Base-by-base conservation (phyloP, 2,888 invertebrate genomes). In the Agrilus mali region DNA sequence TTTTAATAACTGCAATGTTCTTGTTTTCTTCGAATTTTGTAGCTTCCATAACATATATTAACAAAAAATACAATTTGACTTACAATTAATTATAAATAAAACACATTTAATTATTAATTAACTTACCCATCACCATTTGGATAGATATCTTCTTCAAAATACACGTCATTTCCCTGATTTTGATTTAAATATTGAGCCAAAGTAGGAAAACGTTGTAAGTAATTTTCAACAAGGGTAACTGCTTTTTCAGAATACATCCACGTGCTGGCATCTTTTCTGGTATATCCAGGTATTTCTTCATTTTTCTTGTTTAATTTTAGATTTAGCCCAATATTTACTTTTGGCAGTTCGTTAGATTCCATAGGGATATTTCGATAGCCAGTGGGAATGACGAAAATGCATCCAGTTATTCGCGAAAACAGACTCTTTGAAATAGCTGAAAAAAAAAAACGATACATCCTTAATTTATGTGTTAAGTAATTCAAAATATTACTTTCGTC, bases 201-300 rank as follows among this genome's bases (percentile, higher is more conserved):
- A 13, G 79, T 77, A 0, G 90, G 88, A 66, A 78, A 94, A 46
- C 74, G 68, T 0, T 66, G 58, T 49, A 78, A 75, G 65, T 90
- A 97, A 2, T 70, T 67, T n/a, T 67, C 61, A 10, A 96, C 75
- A 1, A 88, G 65, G 1, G 79, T 71, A 1, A 87, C 61, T 32
- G 86, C 78, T 53, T 84, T 82, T 14, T 72, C 64, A 1, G 94
- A 88, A 65, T 94, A 95, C 16, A 75, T 67, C 95, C 95, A 96
- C 35, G 72, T 59, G 55, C 70, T 74, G n/a, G 72, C 71, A 0
- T 73, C 70, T 50, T 80, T 85, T 41, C 76, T 81, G 0, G 90
- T 88, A 63, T 82, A 95, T 27, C 94, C 93, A 2, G 84, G 78
- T 2, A 86, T 74, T 56, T 81, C 80, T 60, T 75, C 75, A 50